Percentiles rank a stretch among this genome's conserved stretches.
These are phyloP conservation scores for Ruditapes philippinarum DNA, from an alignment of 1,140 invertebrate species.

Conservation along the genomic window DNA sequence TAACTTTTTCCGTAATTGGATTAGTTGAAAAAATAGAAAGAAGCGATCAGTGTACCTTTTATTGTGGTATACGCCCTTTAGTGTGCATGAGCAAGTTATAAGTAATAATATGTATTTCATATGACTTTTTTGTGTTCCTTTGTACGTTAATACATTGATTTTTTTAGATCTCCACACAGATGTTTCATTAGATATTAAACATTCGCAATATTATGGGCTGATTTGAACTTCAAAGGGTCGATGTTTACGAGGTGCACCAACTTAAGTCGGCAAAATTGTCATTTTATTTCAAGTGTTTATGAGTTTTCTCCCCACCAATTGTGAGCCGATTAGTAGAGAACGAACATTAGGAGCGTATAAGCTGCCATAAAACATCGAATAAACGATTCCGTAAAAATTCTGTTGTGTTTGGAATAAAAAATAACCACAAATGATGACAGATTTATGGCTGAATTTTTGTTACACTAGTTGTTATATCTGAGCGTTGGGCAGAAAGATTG, in stretches of 20 bases:
- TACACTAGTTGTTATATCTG: background rate
- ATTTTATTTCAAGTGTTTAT: constrained; percentile 41
- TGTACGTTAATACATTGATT: constrained; percentile 25
- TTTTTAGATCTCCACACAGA: constrained; percentile 18
- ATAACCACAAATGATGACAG: background rate
- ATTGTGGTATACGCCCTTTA: background rate
- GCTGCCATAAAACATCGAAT: background rate
- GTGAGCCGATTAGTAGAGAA: background rate
- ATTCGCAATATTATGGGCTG: constrained; percentile 39
- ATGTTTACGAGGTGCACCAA: constrained; percentile 28
- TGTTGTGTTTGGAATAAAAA: background rate
- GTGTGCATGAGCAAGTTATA: constrained; percentile 5
- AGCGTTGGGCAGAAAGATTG: background rate
- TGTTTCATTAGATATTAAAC: constrained; percentile 53
- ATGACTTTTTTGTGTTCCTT: constrained; percentile 19
- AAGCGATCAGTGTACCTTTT: background rate
- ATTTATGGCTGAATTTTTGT: background rate
- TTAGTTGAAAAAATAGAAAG: background rate
- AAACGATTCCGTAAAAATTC: background rate
- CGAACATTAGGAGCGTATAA: background rate
- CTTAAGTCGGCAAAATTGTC: constrained; percentile 23
- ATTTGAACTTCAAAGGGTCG: constrained; percentile 45
- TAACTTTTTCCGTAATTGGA: background rate
- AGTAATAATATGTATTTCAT: background rate
- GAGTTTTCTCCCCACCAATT: constrained; percentile 36